A percentile compares a stretch with the other conserved stretches of the same genome.
Conservation (phyloP, 1,140 invertebrate genomes). For the Manduca sexta region DNA sequence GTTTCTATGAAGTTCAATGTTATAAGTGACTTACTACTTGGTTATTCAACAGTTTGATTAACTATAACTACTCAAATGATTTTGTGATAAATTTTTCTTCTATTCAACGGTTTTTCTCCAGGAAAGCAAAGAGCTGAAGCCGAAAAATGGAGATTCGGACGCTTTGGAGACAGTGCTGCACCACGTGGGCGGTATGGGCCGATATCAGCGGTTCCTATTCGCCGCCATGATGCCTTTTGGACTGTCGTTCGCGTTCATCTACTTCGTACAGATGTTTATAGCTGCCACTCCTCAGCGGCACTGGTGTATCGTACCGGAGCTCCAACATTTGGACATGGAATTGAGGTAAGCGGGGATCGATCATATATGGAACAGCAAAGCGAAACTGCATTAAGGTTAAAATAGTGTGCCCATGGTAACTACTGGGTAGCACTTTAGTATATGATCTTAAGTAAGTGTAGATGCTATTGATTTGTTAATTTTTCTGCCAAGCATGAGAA, state of each 20-base stretch:
- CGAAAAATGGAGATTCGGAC: conserved; percentile 43
- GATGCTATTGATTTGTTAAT: too few species aligned
- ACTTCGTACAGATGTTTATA: conserved; percentile 82
- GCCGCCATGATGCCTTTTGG: conserved; percentile 67
- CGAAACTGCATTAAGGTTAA: too few species aligned
- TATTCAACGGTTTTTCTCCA: conserved; percentile 13
- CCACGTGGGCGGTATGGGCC: conserved; percentile 78
- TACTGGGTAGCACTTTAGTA: too few species aligned
- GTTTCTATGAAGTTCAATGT: too few species aligned
- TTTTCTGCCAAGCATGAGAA: too few species aligned
- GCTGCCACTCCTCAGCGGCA: conserved; percentile 74
- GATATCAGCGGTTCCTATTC: conserved; percentile 79
- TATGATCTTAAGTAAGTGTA: too few species aligned
- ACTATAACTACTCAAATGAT: too few species aligned
- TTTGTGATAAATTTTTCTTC: too few species aligned
- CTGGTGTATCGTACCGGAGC: conserved; percentile 75
- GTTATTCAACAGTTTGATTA: too few species aligned
- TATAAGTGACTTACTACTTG: too few species aligned
- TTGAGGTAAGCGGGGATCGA: conserved; percentile 28
- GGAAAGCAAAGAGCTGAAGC: conserved; percentile 41
- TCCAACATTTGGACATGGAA: conserved; percentile 54
- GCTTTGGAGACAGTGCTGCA: conserved; percentile 76
- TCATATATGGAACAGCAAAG: too few species aligned
- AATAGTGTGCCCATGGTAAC: too few species aligned
- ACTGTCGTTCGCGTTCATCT: conserved; percentile 78